phyloP scores from a whole-genome alignment of 2,888 invertebrate species.

The Spodoptera exigua region DNA sequence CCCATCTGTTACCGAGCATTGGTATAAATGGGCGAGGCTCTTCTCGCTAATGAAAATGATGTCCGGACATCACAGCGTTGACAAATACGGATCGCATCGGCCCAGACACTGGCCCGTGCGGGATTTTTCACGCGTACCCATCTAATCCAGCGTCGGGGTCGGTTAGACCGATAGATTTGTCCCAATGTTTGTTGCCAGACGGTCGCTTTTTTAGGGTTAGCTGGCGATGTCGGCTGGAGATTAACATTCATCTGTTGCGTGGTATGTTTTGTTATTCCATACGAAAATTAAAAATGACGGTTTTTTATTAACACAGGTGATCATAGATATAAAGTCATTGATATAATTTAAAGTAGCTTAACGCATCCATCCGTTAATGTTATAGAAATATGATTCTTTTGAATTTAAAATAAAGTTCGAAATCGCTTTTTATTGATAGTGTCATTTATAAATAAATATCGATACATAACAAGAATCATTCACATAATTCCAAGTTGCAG shows the following conservation, averaged over 20 bases:
- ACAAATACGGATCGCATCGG: constrained; percentile 74
- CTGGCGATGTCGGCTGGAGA: constrained; percentile 31
- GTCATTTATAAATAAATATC: too few species aligned
- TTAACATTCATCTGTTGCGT: constrained; percentile 43
- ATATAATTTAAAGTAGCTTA: too few species aligned
- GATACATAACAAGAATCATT: too few species aligned
- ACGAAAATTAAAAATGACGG: background rate
- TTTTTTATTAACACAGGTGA: background rate
- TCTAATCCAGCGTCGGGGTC: constrained; percentile 58
- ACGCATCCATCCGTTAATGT: too few species aligned
- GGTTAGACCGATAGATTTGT: constrained; percentile 64
- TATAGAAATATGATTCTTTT: too few species aligned
- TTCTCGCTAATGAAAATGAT: constrained; percentile 79
- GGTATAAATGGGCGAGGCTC: constrained; percentile 78
- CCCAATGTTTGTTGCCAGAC: constrained; percentile 50
- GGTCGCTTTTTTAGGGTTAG: constrained; percentile 52
- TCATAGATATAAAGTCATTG: too few species aligned
- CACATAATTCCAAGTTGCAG: too few species aligned
- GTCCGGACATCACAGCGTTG: constrained; percentile 68
- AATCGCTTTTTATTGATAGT: too few species aligned
- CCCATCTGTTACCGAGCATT: constrained; percentile 71
- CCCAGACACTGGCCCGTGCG: constrained; percentile 45
- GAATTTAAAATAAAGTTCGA: too few species aligned
- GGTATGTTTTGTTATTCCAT: constrained; percentile 3
- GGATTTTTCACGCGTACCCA: constrained; percentile 71